These are phyloP conservation scores for Sorex araneus DNA, from an alignment of 2,113 vertebrate species.

Conservation along the genomic window DNA sequence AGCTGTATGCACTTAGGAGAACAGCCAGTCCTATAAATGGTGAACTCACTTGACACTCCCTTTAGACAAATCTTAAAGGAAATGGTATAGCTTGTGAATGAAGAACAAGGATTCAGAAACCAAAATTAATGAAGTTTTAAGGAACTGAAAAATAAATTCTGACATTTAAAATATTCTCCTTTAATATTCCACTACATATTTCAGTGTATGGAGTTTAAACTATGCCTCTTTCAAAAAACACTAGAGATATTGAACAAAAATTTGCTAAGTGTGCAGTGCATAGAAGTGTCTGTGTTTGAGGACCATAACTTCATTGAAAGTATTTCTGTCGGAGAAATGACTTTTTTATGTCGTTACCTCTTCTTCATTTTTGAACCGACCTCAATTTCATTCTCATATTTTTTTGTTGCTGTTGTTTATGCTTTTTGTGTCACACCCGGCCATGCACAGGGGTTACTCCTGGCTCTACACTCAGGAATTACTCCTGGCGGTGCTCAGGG, in stretches of 20 bases:
- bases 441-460: no score
- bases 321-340: neutral
- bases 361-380: constrained; percentile 29
- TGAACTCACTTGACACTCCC: constrained; percentile 49
- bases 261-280: neutral
- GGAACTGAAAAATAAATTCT: constrained; percentile 66
- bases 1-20: constrained; percentile 49
- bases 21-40: constrained; percentile 52
- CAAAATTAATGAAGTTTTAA: constrained; percentile 59
- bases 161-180: constrained; percentile 58
- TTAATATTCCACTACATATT: constrained; percentile 28
- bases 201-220: constrained; percentile 43
- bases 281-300: neutral
- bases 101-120: constrained; percentile 52
- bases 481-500: no score
- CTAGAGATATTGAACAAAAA: neutral
- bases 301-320: neutral
- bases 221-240: constrained; percentile 17
- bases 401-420: no score
- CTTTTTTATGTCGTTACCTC: constrained; percentile 24
- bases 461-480: no score
- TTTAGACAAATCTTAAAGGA: constrained; percentile 58
- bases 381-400: neutral
- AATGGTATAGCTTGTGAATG: constrained; percentile 56
- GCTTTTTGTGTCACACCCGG: no score